Conservation (phyloP, 2,888 invertebrate genomes). For the Psylliodes chrysocephalus region DNA sequence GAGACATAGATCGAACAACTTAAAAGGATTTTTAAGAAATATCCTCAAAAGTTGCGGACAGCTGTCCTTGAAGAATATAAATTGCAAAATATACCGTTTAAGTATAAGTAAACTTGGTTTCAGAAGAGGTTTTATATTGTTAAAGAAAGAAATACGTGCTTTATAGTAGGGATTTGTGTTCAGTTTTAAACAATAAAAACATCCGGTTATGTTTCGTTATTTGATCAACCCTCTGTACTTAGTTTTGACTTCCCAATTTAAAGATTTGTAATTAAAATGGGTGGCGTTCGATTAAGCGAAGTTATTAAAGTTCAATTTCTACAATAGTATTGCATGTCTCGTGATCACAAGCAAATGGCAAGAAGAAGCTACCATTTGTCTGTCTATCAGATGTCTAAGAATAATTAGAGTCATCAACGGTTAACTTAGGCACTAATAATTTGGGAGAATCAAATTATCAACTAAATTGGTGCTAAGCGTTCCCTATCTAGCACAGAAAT, state of each 20-base stretch:
- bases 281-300: conserved; percentile 18
- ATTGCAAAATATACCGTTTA: conserved; percentile 31
- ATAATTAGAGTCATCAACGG: conserved; percentile 39
- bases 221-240: not conserved
- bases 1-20: conserved; percentile 34
- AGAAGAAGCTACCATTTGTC: conserved; percentile 43
- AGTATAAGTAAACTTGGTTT: conserved; percentile 5
- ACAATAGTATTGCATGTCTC: conserved; percentile 37
- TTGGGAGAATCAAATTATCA: conserved; percentile 34
- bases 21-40: conserved; percentile 32
- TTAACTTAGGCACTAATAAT: conserved; percentile 33
- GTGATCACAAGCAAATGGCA: conserved; percentile 31
- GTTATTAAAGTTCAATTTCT: conserved; percentile 38
- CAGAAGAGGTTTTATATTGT: not conserved
- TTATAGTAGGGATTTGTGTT: no score
- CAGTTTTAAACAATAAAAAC: no score
- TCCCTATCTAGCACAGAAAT: conserved; percentile 25
- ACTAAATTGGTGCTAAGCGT: conserved; percentile 32
- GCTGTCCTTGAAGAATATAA: conserved; percentile 35
- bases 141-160: not conserved
- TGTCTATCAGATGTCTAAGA: conserved; percentile 48
- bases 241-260: conserved; percentile 6
- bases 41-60: conserved; percentile 37
- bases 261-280: conserved; percentile 16
- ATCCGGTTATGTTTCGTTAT: no score